Conservation (phyloP, 2,113 vertebrate genomes). For the Saguinus imperator region DNA sequence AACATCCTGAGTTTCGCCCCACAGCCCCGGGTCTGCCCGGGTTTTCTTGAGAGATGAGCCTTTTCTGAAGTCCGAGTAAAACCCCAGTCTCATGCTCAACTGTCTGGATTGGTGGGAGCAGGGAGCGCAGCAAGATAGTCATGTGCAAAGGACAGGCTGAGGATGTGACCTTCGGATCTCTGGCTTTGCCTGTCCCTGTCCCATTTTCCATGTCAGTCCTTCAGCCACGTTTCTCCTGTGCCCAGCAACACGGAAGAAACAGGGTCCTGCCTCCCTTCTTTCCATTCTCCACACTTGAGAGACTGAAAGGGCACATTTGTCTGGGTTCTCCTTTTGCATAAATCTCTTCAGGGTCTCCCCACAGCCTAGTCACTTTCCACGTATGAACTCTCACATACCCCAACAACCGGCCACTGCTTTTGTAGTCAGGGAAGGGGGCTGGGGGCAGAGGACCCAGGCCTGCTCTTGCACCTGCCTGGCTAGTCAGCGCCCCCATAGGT, state of each 20-base stretch:
- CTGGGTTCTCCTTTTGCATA: no score
- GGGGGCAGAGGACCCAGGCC: not conserved
- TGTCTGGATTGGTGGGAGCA: not conserved
- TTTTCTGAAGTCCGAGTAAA: not conserved
- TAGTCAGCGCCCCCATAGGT: no score
- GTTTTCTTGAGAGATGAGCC: rapidly evolving
- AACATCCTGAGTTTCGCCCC: not conserved
- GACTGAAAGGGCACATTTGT: no score
- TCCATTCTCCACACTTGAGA: no score
- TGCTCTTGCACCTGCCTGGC: no score
- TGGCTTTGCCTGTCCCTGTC: not conserved
- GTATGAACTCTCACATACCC: not conserved
- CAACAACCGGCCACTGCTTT: no score
- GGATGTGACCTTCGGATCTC: not conserved
- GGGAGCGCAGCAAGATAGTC: not conserved
- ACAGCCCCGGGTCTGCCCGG: not conserved
- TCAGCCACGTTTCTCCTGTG: not conserved
- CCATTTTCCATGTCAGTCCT: not conserved
- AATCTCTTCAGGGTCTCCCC: no score
- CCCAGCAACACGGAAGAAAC: not conserved
- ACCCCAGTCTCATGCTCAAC: not conserved
- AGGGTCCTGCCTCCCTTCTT: not conserved
- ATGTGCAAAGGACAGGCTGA: not conserved
- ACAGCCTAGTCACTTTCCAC: not conserved
- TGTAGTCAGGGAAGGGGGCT: not conserved